Evolutionary conservation across 2,888 invertebrate species (phyloP).

Genomic region (Callyntrura guangdongensis): DNA sequence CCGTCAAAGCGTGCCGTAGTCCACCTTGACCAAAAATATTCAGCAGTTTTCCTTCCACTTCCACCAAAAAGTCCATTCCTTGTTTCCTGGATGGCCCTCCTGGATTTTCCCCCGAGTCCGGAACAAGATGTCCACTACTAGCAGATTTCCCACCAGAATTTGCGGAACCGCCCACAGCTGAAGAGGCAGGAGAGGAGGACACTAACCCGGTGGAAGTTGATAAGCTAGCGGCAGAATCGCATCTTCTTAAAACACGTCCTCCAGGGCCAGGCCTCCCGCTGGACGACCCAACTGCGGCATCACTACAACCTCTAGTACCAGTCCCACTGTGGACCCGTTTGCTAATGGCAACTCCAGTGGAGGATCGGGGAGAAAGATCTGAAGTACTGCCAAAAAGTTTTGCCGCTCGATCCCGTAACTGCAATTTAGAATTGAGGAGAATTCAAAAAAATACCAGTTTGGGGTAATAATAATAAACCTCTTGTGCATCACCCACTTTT

Average conservation of each 20-base stretch:
- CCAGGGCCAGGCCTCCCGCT: neutral
- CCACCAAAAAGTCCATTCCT: conserved; percentile 96
- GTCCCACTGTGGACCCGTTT: conserved; percentile 58
- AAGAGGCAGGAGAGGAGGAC: neutral
- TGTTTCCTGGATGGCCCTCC: conserved; percentile 80
- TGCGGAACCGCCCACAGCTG: neutral
- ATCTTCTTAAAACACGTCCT: conserved; percentile 71
- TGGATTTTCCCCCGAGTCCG: neutral
- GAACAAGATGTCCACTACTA: neutral
- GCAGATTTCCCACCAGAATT: neutral
- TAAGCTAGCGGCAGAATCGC: conserved; percentile 78
- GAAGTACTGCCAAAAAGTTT: conserved; percentile 58
- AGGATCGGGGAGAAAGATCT: conserved; percentile 44
- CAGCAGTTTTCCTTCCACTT: conserved; percentile 93
- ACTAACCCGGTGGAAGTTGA: conserved; percentile 32
- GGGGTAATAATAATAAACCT: neutral
- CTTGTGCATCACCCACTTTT: conserved; percentile 62
- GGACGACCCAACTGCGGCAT: neutral
- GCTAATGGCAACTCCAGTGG: neutral
- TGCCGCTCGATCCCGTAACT: conserved; percentile 67
- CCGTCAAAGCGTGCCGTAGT: conserved; percentile 86
- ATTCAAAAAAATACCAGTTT: too few species aligned
- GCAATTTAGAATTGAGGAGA: neutral
- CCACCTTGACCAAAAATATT: conserved; percentile 96
- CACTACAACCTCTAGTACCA: conserved; percentile 31